These are phyloP conservation scores for Ephydatia muelleri DNA, from an alignment of 37 sponge, comb jelly and placozoan genomes.

Conservation along the genomic window DNA sequence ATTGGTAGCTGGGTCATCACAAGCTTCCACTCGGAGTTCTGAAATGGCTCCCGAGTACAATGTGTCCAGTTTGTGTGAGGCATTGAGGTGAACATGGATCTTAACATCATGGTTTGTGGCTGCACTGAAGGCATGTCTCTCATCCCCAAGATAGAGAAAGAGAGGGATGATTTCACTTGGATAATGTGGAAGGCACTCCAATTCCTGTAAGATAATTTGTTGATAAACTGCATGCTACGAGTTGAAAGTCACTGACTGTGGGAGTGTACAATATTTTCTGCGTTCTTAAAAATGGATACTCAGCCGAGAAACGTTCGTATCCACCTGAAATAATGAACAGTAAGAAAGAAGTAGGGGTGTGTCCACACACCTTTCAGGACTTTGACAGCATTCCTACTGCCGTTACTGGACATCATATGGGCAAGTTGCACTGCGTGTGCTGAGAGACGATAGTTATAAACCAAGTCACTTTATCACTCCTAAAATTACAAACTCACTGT, in stretches of 20 bases:
- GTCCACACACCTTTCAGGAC: conserved; percentile 82
- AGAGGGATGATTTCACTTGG: conserved; percentile 90
- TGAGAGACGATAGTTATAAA: conserved; percentile 19
- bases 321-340: conserved; percentile 63
- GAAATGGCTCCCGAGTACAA: conserved; percentile 42
- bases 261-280: conserved; percentile 83
- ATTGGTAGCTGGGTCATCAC: conserved; percentile 48
- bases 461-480: neutral
- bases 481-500: conserved; percentile 60
- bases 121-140: conserved; percentile 76
- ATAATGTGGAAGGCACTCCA: conserved; percentile 74
- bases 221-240: neutral
- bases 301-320: conserved; percentile 92
- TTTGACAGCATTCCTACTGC: conserved; percentile 76
- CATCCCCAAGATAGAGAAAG: conserved; percentile 86
- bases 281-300: conserved; percentile 92
- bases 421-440: conserved; percentile 85
- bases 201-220: conserved; percentile 56
- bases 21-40: conserved; percentile 50
- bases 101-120: conserved; percentile 78
- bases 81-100: conserved; percentile 60
- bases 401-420: conserved; percentile 55
- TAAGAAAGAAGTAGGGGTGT: neutral
- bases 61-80: conserved; percentile 41
- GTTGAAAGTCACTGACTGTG: conserved; percentile 44